Base-by-base conservation (phyloP, 92 coral and sea anemone genomes). In the Umimayanthus chanpuru region DNA sequence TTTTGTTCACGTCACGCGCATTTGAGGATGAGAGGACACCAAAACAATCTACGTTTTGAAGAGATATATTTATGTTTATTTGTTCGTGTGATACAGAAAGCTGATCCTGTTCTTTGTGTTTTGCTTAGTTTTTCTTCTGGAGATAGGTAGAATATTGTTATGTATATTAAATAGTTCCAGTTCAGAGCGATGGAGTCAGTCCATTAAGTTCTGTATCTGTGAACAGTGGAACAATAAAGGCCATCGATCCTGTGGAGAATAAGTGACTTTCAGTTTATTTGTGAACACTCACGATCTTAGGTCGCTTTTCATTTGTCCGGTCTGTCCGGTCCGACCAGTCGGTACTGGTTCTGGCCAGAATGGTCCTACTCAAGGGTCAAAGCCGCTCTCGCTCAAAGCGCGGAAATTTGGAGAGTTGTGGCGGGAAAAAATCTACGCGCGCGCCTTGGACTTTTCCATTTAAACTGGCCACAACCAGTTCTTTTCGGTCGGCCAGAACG, bases 201-300 rank as follows among this genome's bases (percentile, higher is more conserved):
- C 56, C 53, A 76, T 18, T 40, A 12, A 36, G 23, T 76, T 43
- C 44, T 76, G 80, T 39, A 40, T 20, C 55, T 4, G 25, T 43
- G 26, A 76, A 41, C 47, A 76, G 26, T 40, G 58, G 55, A 76
- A n/a, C 10, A 76, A 41, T 76, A 76, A 76, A 76, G 80, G 15
- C 16, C n/a, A 21, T 47, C 56, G 6, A 6, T 8, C 55, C 56
- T 40, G 29, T 40, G 28, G 30, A 76, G 6, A 76, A 40, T 14
- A 75, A 76, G 43, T 5, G 10, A 1, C 6, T 23, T 30, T 44
- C 21, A 15, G 80, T 7, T 15, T 4, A 43, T 41, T 39, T 40
- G 39, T 76, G 21, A 2, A 76, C 26, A 40, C 25, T 25, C 18
- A 5, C 47, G 10, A 39, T 43, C 28, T 16, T 76, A 4, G 25